These are phyloP conservation scores for Trematocara zebra DNA, from an alignment of 2,113 vertebrate species.

Conservation along the genomic window DNA sequence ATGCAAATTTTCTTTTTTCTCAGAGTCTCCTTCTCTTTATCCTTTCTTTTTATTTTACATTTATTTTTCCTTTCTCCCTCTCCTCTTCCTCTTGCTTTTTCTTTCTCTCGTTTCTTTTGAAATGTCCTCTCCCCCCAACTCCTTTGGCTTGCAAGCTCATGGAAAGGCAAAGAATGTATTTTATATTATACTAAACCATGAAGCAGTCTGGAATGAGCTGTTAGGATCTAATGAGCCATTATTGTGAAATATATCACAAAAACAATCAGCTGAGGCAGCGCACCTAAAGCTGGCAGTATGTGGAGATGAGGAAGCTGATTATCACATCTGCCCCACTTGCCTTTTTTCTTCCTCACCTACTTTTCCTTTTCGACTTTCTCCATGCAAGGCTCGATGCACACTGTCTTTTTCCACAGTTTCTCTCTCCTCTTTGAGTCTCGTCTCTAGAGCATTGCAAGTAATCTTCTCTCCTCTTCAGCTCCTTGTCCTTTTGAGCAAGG, in stretches of 20 bases:
- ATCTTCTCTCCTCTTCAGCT: not conserved
- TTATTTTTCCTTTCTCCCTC: not conserved
- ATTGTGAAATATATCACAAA: not conserved
- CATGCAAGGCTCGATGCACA: not conserved
- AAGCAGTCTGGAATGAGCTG: not conserved
- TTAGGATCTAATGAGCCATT: not conserved
- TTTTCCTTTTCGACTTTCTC: not conserved
- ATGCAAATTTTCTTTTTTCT: not conserved
- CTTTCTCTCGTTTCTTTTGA: not conserved
- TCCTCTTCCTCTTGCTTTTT: not conserved
- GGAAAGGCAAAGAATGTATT: not conserved
- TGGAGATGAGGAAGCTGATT: not conserved
- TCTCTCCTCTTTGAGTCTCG: not conserved
- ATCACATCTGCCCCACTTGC: not conserved
- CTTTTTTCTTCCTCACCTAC: not conserved
- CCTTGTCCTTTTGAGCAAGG: not conserved
- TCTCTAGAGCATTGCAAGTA: not conserved
- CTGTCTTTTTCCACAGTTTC: not conserved
- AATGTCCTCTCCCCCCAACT: not conserved
- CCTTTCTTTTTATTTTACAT: not conserved
- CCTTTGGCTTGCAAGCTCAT: not conserved
- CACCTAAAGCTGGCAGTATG: not conserved
- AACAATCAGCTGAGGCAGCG: not conserved
- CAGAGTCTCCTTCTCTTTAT: not conserved
- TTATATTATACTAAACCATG: not conserved